A percentile compares a stretch with the other conserved stretches of the same genome.
Conservation (phyloP, 2,888 invertebrate genomes). For the Monoplex corrugatus region DNA sequence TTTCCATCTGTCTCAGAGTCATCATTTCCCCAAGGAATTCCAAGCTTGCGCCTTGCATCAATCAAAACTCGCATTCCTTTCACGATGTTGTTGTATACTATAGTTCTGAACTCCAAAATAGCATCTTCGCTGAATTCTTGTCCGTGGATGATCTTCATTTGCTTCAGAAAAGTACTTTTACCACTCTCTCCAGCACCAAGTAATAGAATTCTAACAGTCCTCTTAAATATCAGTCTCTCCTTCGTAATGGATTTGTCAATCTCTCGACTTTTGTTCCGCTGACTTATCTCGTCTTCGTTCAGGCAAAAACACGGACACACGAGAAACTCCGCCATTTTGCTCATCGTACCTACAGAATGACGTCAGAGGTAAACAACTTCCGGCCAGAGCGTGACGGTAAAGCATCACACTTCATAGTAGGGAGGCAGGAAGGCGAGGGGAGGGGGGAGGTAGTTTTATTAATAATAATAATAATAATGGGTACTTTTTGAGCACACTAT, state of each 20-base stretch:
- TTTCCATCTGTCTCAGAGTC: conserved; percentile 91
- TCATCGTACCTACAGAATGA: conserved; percentile 69
- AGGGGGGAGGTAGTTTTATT: too few species aligned
- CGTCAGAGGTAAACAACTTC: conserved; percentile 70
- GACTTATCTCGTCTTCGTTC: conserved; percentile 90
- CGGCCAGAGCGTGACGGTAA: conserved; percentile 53
- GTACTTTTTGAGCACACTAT: too few species aligned
- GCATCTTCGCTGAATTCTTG: conserved; percentile 90
- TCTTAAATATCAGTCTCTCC: conserved; percentile 90
- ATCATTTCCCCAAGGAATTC: conserved; percentile 85
- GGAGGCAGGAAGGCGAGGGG: too few species aligned
- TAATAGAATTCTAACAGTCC: conserved; percentile 94
- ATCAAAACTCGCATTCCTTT: conserved; percentile 98
- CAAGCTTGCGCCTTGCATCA: conserved; percentile 96
- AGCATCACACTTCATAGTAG: too few species aligned
- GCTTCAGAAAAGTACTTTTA: conserved; percentile 89
- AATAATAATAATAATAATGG: too few species aligned
- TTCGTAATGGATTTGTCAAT: conserved; percentile 93
- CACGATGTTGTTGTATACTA: conserved; percentile 97
- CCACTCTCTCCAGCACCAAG: conserved; percentile 92
- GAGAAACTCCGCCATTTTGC: conserved; percentile 80
- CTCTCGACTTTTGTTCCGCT: conserved; percentile 88
- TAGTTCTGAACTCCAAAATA: conserved; percentile 93
- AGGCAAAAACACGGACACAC: conserved; percentile 78
- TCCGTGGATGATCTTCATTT: conserved; percentile 97